Percentiles rank a stretch among this genome's conserved stretches.
These are phyloP conservation scores for Hyaena hyaena DNA, from an alignment of 2,113 vertebrate genomes.

Conservation along the genomic window DNA sequence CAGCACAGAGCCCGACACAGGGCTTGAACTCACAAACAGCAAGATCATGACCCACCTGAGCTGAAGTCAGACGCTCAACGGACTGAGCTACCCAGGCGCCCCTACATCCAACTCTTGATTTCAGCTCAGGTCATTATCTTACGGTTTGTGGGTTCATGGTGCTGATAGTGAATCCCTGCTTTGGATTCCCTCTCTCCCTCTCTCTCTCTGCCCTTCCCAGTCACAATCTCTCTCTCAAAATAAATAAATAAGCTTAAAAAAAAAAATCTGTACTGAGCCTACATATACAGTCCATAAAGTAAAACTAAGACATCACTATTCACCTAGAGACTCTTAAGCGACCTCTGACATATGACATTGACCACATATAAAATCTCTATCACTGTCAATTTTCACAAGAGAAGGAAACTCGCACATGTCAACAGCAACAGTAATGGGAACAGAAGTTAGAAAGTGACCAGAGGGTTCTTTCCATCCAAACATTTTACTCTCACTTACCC, in stretches of 20 bases:
- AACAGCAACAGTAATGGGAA: conserved; percentile 55
- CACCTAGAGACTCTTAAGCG: neutral
- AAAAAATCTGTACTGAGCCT: neutral
- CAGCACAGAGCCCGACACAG: no score
- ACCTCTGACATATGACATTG: conserved; percentile 38
- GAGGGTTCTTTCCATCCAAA: conserved; percentile 4
- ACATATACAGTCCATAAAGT: neutral
- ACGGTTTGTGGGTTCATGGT: no score
- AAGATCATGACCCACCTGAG: no score
- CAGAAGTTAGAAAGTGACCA: conserved; percentile 43
- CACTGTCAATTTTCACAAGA: conserved; percentile 45
- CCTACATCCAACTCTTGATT: no score
- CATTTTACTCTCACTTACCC: conserved; percentile 26
- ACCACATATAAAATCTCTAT: conserved; percentile 25
- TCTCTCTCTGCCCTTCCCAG: no score
- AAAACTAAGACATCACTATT: conserved; percentile 43
- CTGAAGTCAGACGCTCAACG: no score
- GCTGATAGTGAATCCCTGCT: no score
- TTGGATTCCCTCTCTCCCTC: no score
- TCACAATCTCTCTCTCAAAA: no score
- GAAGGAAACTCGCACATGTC: conserved; percentile 39
- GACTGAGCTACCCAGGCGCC: no score
- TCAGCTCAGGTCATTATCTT: no score
- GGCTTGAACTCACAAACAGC: no score
- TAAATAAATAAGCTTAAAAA: neutral